Conservation (phyloP, 2,113 vertebrate species). For the Jaculus jaculus region DNA sequence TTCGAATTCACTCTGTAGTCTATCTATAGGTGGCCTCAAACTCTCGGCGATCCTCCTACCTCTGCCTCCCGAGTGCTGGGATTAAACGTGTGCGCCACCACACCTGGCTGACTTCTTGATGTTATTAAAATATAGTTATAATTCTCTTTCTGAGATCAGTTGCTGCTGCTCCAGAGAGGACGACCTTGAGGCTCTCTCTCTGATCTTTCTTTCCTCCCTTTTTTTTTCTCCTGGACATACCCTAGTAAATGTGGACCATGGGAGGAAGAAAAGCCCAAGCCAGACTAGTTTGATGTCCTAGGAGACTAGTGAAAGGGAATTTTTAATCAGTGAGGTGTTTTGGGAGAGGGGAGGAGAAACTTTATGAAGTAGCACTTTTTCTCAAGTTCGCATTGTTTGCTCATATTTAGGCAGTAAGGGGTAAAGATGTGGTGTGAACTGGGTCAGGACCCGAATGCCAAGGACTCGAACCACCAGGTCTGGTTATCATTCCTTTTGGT, state of each 20-base stretch:
- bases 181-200: neutral
- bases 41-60: too few relatives aligned
- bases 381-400: neutral
- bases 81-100: too few relatives aligned
- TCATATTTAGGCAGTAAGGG: neutral
- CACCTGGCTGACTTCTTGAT: too few relatives aligned
- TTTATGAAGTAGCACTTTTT: neutral
- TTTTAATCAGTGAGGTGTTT: neutral
- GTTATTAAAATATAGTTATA: constrained; percentile 14
- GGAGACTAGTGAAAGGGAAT: neutral
- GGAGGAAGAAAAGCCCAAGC: neutral
- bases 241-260: neutral
- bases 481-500: neutral
- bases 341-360: neutral
- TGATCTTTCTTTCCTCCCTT: neutral
- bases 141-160: neutral
- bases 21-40: too few relatives aligned
- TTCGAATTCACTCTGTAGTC: too few relatives aligned
- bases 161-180: neutral
- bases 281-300: neutral
- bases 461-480: neutral
- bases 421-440: neutral
- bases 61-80: too few relatives aligned
- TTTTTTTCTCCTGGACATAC: neutral
- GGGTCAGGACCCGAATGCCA: neutral